phyloP scores from a whole-genome alignment of 2,888 invertebrate genomes.

The Acutogordius australiensis region DNA sequence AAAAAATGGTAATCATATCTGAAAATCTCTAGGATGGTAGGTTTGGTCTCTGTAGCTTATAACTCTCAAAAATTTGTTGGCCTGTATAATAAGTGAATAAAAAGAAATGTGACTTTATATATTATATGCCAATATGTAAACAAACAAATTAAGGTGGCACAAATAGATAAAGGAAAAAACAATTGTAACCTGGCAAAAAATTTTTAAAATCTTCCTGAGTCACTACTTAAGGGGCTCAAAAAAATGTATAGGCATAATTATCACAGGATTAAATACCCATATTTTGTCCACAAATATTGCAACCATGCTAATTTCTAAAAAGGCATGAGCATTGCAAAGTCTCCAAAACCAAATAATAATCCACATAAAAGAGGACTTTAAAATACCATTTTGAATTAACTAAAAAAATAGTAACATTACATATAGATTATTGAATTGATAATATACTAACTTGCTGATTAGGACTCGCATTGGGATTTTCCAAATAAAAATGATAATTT shows the following conservation, averaged over 20 bases:
- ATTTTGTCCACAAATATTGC: slow-evolving; percentile 50
- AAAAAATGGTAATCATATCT: no score
- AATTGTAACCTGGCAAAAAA: no score
- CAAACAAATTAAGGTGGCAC: neutral
- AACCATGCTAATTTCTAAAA: slow-evolving; percentile 40
- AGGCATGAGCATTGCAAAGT: slow-evolving; percentile 44
- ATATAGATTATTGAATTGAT: slow-evolving; percentile 1
- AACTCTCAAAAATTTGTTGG: no score
- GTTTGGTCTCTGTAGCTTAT: no score
- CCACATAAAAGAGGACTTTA: slow-evolving; percentile 44
- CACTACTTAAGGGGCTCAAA: no score
- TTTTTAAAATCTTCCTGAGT: no score
- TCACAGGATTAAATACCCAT: slow-evolving; percentile 27
- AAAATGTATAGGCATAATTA: neutral
- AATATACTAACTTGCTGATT: slow-evolving; percentile 15
- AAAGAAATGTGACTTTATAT: no score
- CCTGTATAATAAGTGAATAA: no score
- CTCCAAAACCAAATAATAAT: slow-evolving; percentile 44
- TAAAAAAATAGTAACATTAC: no score
- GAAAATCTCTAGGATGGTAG: no score
- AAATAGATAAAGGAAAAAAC: neutral
- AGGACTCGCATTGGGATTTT: slow-evolving; percentile 24
- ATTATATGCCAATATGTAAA: neutral
- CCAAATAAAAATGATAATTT: slow-evolving; percentile 43
- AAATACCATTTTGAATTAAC: slow-evolving; percentile 25